These are phyloP conservation scores for Mellivora capensis DNA, from an alignment of 2,113 vertebrate species.

Conservation along the genomic window DNA sequence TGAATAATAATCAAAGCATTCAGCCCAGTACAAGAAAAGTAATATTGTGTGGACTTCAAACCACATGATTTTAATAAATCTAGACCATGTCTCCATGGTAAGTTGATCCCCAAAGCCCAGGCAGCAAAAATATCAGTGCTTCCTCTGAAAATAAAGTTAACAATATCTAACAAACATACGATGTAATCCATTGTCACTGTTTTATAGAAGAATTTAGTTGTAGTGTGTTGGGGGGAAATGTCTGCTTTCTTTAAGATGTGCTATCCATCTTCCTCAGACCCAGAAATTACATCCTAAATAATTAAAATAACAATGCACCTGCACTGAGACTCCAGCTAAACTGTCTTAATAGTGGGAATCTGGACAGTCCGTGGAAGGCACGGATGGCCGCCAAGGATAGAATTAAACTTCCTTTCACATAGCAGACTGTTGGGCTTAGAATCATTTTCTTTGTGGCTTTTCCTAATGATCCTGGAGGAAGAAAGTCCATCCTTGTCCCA, in stretches of 20 bases:
- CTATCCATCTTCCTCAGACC: conserved; percentile 11
- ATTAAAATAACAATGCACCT: conserved; percentile 74
- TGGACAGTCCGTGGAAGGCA: neutral
- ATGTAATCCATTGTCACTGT: conserved; percentile 24
- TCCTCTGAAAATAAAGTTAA: conserved; percentile 63
- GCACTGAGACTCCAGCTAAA: neutral
- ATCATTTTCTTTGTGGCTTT: conserved; percentile 66
- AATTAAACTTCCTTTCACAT: conserved; percentile 47
- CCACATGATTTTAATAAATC: conserved; percentile 74
- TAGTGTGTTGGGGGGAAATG: neutral
- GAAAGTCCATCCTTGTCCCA: neutral
- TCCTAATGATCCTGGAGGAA: conserved; percentile 5
- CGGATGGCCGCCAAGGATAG: neutral
- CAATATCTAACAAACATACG: conserved; percentile 39
- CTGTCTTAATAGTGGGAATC: neutral
- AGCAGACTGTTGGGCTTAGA: conserved; percentile 48
- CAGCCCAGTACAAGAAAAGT: conserved; percentile 61
- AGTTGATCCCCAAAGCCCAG: conserved; percentile 65
- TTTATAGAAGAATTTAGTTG: conserved; percentile 32
- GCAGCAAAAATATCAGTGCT: conserved; percentile 48
- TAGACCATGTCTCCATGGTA: conserved; percentile 57
- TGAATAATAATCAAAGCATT: conserved; percentile 71
- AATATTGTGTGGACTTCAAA: conserved; percentile 62
- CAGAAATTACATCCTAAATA: conserved; percentile 76
- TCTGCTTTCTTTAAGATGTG: conserved; percentile 31